Base-by-base conservation (phyloP, 2,797 vertebrate genomes). In the Amphiprion clarkii region DNA sequence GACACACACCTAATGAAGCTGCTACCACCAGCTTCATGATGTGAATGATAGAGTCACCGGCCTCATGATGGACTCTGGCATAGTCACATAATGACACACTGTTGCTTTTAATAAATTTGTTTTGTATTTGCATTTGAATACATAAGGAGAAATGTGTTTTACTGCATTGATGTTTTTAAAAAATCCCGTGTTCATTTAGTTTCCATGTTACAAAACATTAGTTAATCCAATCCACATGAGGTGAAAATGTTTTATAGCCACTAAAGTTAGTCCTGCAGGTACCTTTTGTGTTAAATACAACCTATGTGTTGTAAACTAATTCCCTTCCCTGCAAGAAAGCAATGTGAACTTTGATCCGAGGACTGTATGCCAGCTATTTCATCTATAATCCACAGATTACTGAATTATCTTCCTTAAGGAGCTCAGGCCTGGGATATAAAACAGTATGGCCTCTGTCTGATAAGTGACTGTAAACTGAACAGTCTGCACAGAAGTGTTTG, bases 371-470 rank as follows among this genome's bases (percentile, higher is more conserved):
- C 23, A 29, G 53, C 49, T 29, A 3, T 78, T 83, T 72, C 53
- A 27, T 78, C 29, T 71, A 11, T 81, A 75, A 82, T 86, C 81
- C 67, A 59, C 59, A 77, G 86, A 90, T 88, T 85, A 75, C 7
- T 52, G 48, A 79, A 36, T 81, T 44, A 74, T 67, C 64, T 71
- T 65, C 6, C 19, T 25, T 67, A 81, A 82, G 69, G 55, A 83
- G 79, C 76, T 89, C 83, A 78, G 52, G 61, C 33, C 21, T 4
- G 39, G 39, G 70, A 57, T 63, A n/a, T 52, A 25, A 73, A 76
- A 83, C 75, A 52, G 13, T 31, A 0, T 5, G 39, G 17, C 46
- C 36, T 67, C 44, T 79, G 78, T 81, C 23, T 68, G 33, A 12
- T 23, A n/a, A 5, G 4, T 21, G 25, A 23, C 49, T 6, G 4